phyloP scores from a whole-genome alignment of 2,888 invertebrate species.

The Smittia aterrima region DNA sequence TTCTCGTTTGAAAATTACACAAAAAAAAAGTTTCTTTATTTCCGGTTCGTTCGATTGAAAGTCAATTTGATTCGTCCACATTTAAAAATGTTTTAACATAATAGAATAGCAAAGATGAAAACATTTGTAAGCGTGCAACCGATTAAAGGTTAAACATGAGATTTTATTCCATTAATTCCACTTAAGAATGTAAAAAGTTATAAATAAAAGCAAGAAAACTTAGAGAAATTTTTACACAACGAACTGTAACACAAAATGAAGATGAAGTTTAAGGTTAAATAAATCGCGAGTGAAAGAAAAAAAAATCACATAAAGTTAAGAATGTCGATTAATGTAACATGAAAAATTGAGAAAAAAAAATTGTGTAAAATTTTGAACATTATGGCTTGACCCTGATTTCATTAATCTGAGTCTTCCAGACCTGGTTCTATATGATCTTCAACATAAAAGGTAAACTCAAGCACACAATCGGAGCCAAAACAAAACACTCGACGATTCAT shows the following conservation, averaged over 20 bases:
- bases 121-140: conserved; percentile 21
- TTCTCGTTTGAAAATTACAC: background rate
- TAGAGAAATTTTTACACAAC: conserved; percentile 41
- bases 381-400: conserved; percentile 55
- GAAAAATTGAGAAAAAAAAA: conserved; percentile 14
- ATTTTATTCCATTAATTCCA: conserved; percentile 12
- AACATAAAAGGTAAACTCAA: conserved; percentile 20
- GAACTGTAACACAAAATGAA: conserved; percentile 41
- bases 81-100: conserved; percentile 9
- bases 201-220: background rate
- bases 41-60: background rate
- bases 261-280: conserved; percentile 5
- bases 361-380: conserved; percentile 45
- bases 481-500: background rate
- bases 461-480: conserved; percentile 17
- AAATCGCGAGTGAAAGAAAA: conserved; percentile 42
- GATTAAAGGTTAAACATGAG: conserved; percentile 13
- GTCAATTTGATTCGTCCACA: conserved; percentile 41
- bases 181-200: conserved; percentile 22
- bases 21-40: background rate
- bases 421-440: conserved; percentile 45
- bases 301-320: conserved; percentile 36
- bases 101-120: background rate
- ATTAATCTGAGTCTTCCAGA: conserved; percentile 56
- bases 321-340: conserved; percentile 3